These are phyloP conservation scores for Setophaga coronata DNA, from an alignment of 2,113 vertebrate species.

Conservation along the genomic window DNA sequence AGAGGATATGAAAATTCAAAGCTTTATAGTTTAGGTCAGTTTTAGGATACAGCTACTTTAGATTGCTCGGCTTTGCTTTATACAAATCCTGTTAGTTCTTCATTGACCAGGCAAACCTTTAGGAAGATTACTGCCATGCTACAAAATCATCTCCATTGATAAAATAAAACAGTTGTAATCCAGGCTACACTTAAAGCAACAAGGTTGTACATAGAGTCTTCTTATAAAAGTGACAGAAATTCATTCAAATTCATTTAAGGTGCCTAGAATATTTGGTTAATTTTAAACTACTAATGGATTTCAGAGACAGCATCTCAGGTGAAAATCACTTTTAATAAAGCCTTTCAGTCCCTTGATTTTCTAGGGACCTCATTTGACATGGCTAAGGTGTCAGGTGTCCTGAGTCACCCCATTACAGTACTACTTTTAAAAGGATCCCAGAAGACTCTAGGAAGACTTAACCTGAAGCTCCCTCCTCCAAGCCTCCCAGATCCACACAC, in stretches of 20 bases:
- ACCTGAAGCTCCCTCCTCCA: neutral
- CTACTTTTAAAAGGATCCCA: neutral
- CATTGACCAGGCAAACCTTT: neutral
- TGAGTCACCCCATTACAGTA: fast-evolving
- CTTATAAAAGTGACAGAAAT: neutral
- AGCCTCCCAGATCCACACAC: neutral
- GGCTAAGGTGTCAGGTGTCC: neutral
- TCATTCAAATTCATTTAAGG: neutral
- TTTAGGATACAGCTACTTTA: neutral
- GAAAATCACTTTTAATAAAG: neutral
- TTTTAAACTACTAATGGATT: neutral
- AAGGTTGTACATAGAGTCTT: neutral
- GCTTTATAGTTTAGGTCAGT: neutral
- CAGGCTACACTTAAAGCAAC: neutral
- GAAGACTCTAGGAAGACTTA: neutral
- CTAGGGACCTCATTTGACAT: neutral
- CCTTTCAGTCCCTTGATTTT: neutral
- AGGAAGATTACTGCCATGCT: neutral
- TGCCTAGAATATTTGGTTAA: neutral
- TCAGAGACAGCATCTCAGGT: neutral
- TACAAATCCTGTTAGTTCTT: neutral
- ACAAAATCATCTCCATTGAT: neutral
- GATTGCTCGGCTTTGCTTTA: neutral
- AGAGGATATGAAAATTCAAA: neutral
- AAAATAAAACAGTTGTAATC: neutral